Base-by-base conservation (phyloP, 1,140 invertebrate genomes). In the Plodia interpunctella region DNA sequence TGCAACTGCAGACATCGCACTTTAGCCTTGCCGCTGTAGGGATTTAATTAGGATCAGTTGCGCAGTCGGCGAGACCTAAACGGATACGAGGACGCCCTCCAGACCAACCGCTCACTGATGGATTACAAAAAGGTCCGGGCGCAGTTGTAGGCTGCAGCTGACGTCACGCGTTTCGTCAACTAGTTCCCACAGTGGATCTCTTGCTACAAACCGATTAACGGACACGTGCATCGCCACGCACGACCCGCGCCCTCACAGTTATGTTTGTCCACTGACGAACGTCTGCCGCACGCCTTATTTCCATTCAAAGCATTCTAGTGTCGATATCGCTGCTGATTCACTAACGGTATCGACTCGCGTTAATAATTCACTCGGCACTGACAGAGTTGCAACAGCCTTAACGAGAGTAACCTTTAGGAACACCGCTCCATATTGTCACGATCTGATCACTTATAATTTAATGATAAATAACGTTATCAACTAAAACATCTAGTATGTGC, bases 31-130 rank as follows among this genome's bases (percentile, higher is more conserved):
- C 81, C 69, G 71, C 66, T 76, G 77, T 85, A 87, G 80, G 83
- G 84, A 83, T 86, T 87, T 87, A 88, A 88, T 88, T 88, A 88
- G 84, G 84, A 87, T 82, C 83, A 83, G 74, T 87, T 86, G 81
- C 79, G 83, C 75, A 76, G 70, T 76, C 68, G 55, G 55, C 52
- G 73, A 72, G 57, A 70, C 78, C 80, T 84, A 84, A 84, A 87
- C 79, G 78, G 82, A 86, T 79, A 88, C 85, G 83, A 85, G 83
- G 85, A 85, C 84, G 82, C 68, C 80, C 67, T 73, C 66, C 69
- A 57, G 74, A 62, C 57, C 60, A n/a, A n/a, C 79, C 82, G 76
- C 72, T 87, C 78, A 81, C 81, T 78, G 74, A 71, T 74, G 68
- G 59, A 80, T 76, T 80, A 76, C 71, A 72, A 76, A 85, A 83